Evolutionary conservation across 1,140 invertebrate genomes (phyloP).

Genomic region (Idris sp.): DNA sequence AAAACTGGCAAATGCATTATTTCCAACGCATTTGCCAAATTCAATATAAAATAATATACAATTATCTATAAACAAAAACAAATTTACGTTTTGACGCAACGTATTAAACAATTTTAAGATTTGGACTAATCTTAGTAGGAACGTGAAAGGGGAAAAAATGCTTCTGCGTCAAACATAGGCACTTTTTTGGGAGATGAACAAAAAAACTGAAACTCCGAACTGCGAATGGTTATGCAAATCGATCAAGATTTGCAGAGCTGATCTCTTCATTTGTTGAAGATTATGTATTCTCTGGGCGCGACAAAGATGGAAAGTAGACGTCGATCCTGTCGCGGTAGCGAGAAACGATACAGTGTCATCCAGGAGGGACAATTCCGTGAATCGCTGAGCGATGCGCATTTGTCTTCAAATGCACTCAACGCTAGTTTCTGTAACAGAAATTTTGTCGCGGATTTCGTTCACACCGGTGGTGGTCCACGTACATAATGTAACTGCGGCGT

Average conservation of each 20-base stretch:
- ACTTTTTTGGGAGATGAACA: conserved; percentile 10
- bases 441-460: conserved; percentile 68
- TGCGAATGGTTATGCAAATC: conserved; percentile 19
- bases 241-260: conserved; percentile 26
- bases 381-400: conserved; percentile 5
- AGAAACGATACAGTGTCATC: too few relatives aligned
- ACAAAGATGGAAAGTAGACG: conserved; percentile 20
- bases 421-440: conserved; percentile 5
- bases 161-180: conserved; percentile 16
- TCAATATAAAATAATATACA: conserved; percentile 25
- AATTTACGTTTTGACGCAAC: conserved; percentile 42
- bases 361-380: too few relatives aligned
- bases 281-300: conserved; percentile 10
- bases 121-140: conserved; percentile 44
- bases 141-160: conserved; percentile 33
- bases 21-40: conserved; percentile 12
- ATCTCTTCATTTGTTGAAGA: conserved; percentile 6
- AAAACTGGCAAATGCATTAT: conserved; percentile 11
- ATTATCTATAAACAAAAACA: conserved; percentile 39
- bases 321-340: not conserved
- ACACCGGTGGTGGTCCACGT: conserved; percentile 90
- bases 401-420: conserved; percentile 18
- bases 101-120: conserved; percentile 36
- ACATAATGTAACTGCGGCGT: conserved; percentile 91
- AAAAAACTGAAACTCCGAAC: conserved; percentile 8